Base-by-base conservation (phyloP, 2,888 invertebrate species). In the Epistrophe grossulariae region DNA sequence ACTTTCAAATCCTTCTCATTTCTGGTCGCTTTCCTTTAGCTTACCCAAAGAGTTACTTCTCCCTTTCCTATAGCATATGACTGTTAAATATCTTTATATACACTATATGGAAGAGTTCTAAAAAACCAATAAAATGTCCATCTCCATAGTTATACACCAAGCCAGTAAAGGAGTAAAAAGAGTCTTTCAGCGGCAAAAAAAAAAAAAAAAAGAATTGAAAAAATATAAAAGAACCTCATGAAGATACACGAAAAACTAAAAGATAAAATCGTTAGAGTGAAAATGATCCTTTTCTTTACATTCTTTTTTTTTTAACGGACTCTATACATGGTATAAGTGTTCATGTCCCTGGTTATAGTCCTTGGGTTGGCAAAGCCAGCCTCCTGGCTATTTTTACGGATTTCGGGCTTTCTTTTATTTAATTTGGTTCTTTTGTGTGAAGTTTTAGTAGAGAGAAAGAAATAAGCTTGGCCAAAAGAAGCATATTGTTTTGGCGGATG, bases 111-210 rank as follows among this genome's bases (percentile, higher is more conserved):
- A 10, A 24, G 55, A 60, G 76, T 76, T 80, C 80, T 66, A 72
- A 76, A 71, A 71, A 84, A 59, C 66, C 76, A 77, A 72, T 84
- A 84, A 80, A 77, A 80, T 77, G 72, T 77, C 71, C 70, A 40
- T 80, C 70, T 60, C 66, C 76, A 80, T 48, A 72, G 52, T 17
- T 17, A 48, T 66, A 24, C 24, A 43, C 24, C 38, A 15, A 66
- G 59, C 50, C n/a, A n/a, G n/a, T n/a, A 71, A 66, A 71, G 72
- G 60, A 52, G 15, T 50, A 50, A 24, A 40, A 38, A 45, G n/a
- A 52, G 50, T 52, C 15, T 13, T 28, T 10, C 10, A 45, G 48
- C 28, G 24, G 24, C 3, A 43, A 50, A n/a, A 57, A 57, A 35
- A 35, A 11, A 43, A 68, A 55, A 38, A 43, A 13, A 1, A 35